Percentiles rank a stretch among this genome's conserved stretches.
phyloP scores from a whole-genome alignment of 2,113 vertebrate species.

The Apteryx owenii region DNA sequence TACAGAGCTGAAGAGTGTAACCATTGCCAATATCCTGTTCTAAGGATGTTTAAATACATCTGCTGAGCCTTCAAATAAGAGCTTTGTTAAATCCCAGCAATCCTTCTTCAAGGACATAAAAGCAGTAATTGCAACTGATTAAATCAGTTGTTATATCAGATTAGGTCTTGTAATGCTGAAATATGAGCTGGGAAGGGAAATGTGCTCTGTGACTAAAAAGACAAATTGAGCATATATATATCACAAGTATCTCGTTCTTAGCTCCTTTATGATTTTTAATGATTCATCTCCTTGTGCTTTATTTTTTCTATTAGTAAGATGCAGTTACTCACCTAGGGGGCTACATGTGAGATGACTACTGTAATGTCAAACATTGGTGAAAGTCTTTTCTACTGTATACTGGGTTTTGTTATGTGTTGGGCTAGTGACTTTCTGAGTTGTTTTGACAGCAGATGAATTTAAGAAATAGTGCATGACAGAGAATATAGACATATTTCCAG shows the following conservation, averaged over 20 bases:
- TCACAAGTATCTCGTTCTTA: neutral
- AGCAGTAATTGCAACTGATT: neutral
- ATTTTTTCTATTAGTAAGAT: neutral
- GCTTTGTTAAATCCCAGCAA: neutral
- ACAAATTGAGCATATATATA: accelerated
- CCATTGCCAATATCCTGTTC: neutral
- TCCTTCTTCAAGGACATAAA: neutral
- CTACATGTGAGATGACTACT: neutral
- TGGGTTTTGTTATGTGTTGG: neutral
- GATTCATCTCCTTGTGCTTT: neutral
- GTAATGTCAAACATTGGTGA: neutral
- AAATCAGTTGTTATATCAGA: neutral
- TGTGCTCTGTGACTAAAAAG: neutral
- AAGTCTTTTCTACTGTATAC: neutral
- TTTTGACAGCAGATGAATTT: neutral
- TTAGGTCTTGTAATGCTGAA: neutral
- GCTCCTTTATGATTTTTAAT: neutral
- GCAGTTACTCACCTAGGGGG: neutral
- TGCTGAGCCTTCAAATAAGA: neutral
- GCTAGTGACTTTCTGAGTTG: neutral
- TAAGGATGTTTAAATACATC: neutral
- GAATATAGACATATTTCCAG: neutral
- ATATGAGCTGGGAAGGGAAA: neutral
- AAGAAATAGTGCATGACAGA: neutral
- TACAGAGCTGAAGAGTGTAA: neutral